A percentile compares a stretch with the other conserved stretches of the same genome.
Evolutionary conservation across 2,888 invertebrate genomes (phyloP).

Genomic region (Minunthozetes semirufus): DNA sequence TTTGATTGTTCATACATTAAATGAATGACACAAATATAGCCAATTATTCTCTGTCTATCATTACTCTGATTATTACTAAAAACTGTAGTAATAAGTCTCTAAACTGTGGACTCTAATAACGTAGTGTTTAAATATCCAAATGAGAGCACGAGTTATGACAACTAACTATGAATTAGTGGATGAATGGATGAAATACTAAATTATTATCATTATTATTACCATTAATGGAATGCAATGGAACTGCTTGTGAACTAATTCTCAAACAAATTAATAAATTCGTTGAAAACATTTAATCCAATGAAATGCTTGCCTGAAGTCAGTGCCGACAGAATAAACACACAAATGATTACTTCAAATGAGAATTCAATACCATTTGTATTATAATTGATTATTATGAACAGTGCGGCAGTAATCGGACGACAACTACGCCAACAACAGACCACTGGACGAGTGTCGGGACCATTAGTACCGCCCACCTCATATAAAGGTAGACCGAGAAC

Average conservation of each 20-base stretch:
- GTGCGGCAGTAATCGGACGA: conserved; percentile 44
- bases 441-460: conserved; percentile 41
- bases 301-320: conserved; percentile 21
- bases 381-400: conserved; percentile 41
- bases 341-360: neutral
- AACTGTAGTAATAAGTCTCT: neutral
- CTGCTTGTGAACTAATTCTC: neutral
- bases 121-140: conserved; percentile 17
- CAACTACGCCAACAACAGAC: conserved; percentile 44
- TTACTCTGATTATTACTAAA: neutral
- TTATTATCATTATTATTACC: too few species aligned
- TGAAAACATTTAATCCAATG: neutral
- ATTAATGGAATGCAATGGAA: neutral
- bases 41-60: conserved; percentile 4
- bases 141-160: conserved; percentile 23
- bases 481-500: conserved; percentile 41
- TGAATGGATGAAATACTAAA: neutral
- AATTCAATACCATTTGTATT: conserved; percentile 4
- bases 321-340: conserved; percentile 13
- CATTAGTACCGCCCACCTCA: conserved; percentile 40
- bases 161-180: conserved; percentile 23
- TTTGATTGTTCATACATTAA: conserved; percentile 28
- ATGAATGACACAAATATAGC: conserved; percentile 26
- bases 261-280: neutral
- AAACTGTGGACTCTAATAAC: conserved; percentile 14